A percentile compares a stretch with the other conserved stretches of the same genome.
These are phyloP conservation scores for Augochlora pura DNA, from an alignment of 1,140 invertebrate genomes.

Conservation along the genomic window DNA sequence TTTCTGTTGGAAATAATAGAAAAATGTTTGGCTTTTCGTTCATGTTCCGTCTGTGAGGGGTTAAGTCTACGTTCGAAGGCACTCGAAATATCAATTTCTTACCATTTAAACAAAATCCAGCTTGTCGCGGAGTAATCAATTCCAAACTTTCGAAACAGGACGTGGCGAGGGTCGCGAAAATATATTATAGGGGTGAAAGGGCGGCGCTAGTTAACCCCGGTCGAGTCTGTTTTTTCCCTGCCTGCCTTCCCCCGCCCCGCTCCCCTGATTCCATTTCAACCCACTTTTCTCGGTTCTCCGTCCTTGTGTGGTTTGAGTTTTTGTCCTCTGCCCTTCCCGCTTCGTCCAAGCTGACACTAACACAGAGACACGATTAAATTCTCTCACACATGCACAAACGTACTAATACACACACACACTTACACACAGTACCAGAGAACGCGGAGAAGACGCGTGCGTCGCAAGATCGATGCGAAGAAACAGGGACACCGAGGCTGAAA, in stretches of 20 bases:
- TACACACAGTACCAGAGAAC: neutral
- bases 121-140: too few relatives aligned
- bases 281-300: neutral
- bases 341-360: constrained; percentile 31
- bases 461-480: constrained; percentile 38
- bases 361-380: constrained; percentile 30
- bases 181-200: neutral
- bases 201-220: constrained; percentile 21
- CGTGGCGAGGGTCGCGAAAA: too few relatives aligned
- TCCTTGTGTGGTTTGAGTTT: constrained; percentile 52
- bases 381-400: neutral
- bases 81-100: too few relatives aligned
- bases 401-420: too few relatives aligned
- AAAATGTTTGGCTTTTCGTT: too few relatives aligned
- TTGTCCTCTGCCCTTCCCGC: neutral
- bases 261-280: constrained; percentile 20
- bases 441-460: constrained; percentile 7
- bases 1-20: too few relatives aligned
- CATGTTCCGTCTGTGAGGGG: too few relatives aligned
- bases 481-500: constrained; percentile 20
- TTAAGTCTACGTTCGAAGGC: too few relatives aligned
- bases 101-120: too few relatives aligned
- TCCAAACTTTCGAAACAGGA: too few relatives aligned
- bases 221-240: neutral
- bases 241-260: too few relatives aligned